These are phyloP conservation scores for Papilio demoleus DNA, from an alignment of 2,888 invertebrate species.

Conservation along the genomic window DNA sequence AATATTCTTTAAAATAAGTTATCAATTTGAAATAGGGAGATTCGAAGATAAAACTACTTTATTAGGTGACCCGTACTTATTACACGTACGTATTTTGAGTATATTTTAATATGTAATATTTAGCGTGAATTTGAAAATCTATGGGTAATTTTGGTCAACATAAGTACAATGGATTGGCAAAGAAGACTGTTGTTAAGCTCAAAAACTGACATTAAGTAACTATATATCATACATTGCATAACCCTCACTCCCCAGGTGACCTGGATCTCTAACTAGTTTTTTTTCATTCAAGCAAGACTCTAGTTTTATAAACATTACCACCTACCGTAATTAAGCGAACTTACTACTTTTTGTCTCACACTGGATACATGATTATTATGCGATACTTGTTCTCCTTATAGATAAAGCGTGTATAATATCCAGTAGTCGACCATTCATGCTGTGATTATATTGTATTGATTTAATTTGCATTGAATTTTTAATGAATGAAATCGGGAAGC, in stretches of 20 bases:
- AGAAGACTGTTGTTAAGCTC: too few species aligned
- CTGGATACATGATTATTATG: conserved; percentile 26
- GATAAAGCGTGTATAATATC: conserved; percentile 29
- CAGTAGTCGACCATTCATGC: conserved; percentile 42
- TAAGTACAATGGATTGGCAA: too few species aligned
- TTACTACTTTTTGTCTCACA: conserved; percentile 19
- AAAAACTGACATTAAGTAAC: neutral
- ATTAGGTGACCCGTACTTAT: too few species aligned
- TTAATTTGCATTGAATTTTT: conserved; percentile 50
- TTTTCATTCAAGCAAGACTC: neutral
- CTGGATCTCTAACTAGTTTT: conserved; percentile 1
- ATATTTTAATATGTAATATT: too few species aligned
- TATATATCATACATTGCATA: too few species aligned
- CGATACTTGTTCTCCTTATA: conserved; percentile 33
- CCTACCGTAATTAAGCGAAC: conserved; percentile 21
- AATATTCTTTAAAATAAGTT: too few species aligned
- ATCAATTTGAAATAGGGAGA: too few species aligned
- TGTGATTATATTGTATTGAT: conserved; percentile 46
- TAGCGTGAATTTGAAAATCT: too few species aligned
- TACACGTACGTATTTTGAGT: too few species aligned
- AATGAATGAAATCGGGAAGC: conserved; percentile 42
- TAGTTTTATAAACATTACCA: conserved; percentile 1
- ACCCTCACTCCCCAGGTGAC: neutral
- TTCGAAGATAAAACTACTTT: too few species aligned
- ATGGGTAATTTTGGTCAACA: too few species aligned